Conservation (phyloP, 2,113 vertebrate genomes). For the Thymallus thymallus region DNA sequence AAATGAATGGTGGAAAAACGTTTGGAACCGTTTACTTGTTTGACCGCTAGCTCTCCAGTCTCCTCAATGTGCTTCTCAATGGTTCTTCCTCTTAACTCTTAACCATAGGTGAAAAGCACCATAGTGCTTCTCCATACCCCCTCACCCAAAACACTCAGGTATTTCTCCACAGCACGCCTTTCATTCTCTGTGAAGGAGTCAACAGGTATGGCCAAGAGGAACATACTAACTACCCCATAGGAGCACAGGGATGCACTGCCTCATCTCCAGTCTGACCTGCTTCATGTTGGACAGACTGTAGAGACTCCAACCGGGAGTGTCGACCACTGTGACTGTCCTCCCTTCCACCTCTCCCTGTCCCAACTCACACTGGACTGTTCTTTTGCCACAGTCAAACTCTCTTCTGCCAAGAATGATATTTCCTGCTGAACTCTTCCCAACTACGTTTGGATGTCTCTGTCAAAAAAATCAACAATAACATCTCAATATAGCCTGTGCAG, state of each 20-base stretch:
- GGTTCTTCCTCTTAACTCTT: conserved; percentile 32
- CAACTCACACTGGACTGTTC: conserved; percentile 28
- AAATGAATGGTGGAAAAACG: too few relatives aligned
- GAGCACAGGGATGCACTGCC: conserved; percentile 34
- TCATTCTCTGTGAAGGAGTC: conserved; percentile 51
- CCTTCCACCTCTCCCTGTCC: conserved; percentile 17
- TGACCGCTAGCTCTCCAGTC: too few relatives aligned
- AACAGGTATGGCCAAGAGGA: conserved; percentile 50
- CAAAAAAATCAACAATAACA: not conserved
- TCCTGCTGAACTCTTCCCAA: conserved; percentile 53
- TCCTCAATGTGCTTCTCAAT: conserved; percentile 38
- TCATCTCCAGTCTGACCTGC: conserved; percentile 37
- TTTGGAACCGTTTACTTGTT: too few relatives aligned
- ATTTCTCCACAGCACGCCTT: conserved; percentile 32
- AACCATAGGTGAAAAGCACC: conserved; percentile 56
- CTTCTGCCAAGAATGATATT: conserved; percentile 46
- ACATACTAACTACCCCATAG: conserved; percentile 15
- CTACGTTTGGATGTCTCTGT: not conserved
- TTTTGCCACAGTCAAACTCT: conserved; percentile 24
- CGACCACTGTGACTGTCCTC: conserved; percentile 38
- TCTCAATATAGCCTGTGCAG: not conserved
- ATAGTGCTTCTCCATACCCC: conserved; percentile 31
- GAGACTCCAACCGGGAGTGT: conserved; percentile 59
- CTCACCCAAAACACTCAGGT: conserved; percentile 38
- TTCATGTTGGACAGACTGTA: conserved; percentile 33